Evolutionary conservation across 2,888 invertebrate genomes (phyloP).

Genomic region (Eristalis intricaria): DNA sequence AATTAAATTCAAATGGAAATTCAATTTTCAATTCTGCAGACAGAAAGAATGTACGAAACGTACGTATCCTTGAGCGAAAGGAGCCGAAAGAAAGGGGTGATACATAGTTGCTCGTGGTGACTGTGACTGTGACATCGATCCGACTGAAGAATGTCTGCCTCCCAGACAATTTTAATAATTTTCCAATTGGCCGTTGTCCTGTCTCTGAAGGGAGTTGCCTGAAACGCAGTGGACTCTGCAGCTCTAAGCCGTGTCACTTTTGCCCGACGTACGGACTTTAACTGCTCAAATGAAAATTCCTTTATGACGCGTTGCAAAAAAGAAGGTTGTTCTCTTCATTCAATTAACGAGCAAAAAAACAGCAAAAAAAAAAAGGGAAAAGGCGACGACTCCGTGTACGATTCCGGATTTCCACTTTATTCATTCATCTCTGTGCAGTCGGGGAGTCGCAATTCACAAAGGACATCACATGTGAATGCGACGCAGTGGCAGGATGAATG

Average conservation of each 20-base stretch:
- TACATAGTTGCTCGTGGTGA: not conserved
- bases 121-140: not conserved
- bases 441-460: constrained; percentile 40
- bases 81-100: constrained; percentile 30
- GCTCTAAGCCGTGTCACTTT: too few relatives aligned
- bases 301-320: too few relatives aligned
- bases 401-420: not conserved
- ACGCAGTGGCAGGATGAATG: not conserved
- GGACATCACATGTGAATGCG: constrained; percentile 9
- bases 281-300: too few relatives aligned
- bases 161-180: constrained; percentile 44
- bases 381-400: not conserved
- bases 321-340: constrained; percentile 18
- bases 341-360: constrained; percentile 14
- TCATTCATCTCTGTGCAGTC: constrained; percentile 9
- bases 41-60: constrained; percentile 36
- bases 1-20: constrained; percentile 62
- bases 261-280: too few relatives aligned
- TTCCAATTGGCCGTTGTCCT: not conserved
- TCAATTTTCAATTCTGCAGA: constrained; percentile 61
- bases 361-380: not conserved
- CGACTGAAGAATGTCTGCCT: constrained; percentile 9
- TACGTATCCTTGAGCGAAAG: constrained; percentile 14
- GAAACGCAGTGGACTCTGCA: too few relatives aligned
- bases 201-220: not conserved